Base-by-base conservation (phyloP, 2,797 vertebrate genomes). In the Sebastes nivosus region DNA sequence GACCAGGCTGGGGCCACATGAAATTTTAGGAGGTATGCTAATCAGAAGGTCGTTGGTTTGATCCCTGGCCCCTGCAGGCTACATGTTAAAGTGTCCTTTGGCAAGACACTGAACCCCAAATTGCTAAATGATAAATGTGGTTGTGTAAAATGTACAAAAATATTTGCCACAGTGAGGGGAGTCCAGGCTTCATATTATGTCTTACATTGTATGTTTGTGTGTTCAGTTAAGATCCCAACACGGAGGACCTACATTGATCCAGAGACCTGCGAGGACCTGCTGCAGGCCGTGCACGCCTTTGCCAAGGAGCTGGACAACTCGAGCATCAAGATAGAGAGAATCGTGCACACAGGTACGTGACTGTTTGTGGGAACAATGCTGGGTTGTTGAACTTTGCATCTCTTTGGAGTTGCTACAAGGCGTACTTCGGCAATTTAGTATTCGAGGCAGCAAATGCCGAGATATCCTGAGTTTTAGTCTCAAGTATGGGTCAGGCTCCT, bases 301-400 rank as follows among this genome's bases (percentile, higher is more conserved):
- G 97, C 98, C 91, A 99, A 99, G 90, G 98, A 99, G 91, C 95
- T 99, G 82, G 98, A 99, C 93, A 96, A 96, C 7, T 96, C 97
- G 11, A 97, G 94, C 42, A 94, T 99, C 89, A 98, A 97, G 69
- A 97, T 99, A 0, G 97, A 99, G 87, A 95, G 96, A 77, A 97
- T 98, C 69, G 94, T 99, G 2, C 97, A 97, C 88, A 95, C 97
- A 93, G 98, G 98, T 96, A 94, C 57, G 6, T 4, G 12, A 7
- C 2, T 27, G 8, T 20, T 54, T 3, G 4, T 18, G 14, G 3
- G 6, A 42, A 29, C 10, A 30, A 65, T 36, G 29, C 25, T 29
- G 13, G 5, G 1, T 6, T 10, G 34, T 24, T 52, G 11, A 20
- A 32, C 5, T 18, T 25, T 29, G 25, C 11, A 68, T 9, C n/a